Base-by-base conservation (phyloP, 2,797 vertebrate species). In the Taeniopygia guttata region DNA sequence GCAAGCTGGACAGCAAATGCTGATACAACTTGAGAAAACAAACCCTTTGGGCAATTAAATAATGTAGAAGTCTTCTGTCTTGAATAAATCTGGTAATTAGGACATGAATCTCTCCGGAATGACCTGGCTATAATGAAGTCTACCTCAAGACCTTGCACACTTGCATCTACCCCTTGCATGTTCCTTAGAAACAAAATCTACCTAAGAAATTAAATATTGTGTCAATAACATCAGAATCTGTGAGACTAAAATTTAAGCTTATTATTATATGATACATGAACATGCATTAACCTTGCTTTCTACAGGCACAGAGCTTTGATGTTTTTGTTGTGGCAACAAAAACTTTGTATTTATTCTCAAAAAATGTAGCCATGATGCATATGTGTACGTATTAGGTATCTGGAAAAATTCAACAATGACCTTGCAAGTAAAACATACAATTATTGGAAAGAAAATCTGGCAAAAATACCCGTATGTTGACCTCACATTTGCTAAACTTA, bases 401-500 rank as follows among this genome's bases (percentile, higher is more conserved):
- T 32, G 42, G 13, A 25, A 82, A 80, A 78, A 64, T 10, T 55
- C 32, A 85, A 8, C 22, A 59, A 42, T 6, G 5, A 16, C 5
- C 18, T 68, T 60, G 32, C 8, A 78, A 67, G 22, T 19, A 68
- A 75, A 77, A 26, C 3, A n/a, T n/a, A n/a, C n/a, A n/a, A n/a
- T n/a, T n/a, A 40, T 18, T 36, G 36, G 23, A 55, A 73, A 54
- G 25, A 56, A 80, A 75, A 78, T 40, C 5, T 19, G 9, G 2
- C 3, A 42, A 42, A 64, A 59, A 23, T 8, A 0, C 11, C 8
- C 1, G 0, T n/a, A 62, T 52, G 11, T 10, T 19, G 55, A 19
- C 2, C 5, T 16, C 8, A 46, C 5, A 82, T 43, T 90, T 23
- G 7, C 86, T 59, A 36, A 70, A 59, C 13, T 79, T 45, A 66